A percentile compares a stretch with the other conserved stretches of the same genome.
Conservation (phyloP, 2,113 vertebrate genomes). For the Cyprinus carpio region DNA sequence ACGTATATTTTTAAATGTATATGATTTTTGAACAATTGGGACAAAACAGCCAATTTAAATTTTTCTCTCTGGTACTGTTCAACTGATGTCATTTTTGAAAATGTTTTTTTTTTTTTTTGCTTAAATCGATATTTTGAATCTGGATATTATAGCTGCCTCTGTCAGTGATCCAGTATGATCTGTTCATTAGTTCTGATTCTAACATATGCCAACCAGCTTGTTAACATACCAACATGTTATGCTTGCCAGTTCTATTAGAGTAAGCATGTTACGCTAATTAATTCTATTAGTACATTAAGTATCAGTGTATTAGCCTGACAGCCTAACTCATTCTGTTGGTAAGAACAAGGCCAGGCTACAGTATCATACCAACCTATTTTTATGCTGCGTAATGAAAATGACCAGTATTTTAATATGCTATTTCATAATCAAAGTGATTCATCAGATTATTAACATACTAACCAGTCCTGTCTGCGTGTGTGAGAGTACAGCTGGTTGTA, state of each 20-base stretch:
- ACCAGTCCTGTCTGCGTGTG: constrained; percentile 33
- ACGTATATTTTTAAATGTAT: not conserved
- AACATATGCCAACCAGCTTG: constrained; percentile 1
- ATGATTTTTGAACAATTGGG: not conserved
- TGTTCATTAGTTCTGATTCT: not conserved
- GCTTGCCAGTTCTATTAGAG: constrained; percentile 16
- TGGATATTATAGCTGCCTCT: not conserved
- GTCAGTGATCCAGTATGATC: not conserved
- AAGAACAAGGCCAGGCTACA: not conserved
- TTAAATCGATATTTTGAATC: not conserved
- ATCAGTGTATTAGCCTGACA: constrained; percentile 2
- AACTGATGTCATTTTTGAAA: not conserved
- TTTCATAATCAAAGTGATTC: constrained; percentile 2
- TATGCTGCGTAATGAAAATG: not conserved
- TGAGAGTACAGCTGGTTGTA: constrained; percentile 52
- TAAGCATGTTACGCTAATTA: constrained; percentile 37
- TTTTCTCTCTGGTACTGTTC: not conserved
- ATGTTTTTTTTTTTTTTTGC: not conserved
- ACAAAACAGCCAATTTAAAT: not conserved
- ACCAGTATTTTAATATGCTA: not conserved
- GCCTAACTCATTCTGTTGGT: not conserved
- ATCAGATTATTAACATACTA: constrained; percentile 33
- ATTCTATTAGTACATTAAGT: constrained; percentile 13
- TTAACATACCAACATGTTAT: not conserved
- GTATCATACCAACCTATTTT: not conserved